Percentiles rank a stretch among this genome's conserved stretches.
Conservation (phyloP, 2,888 invertebrate genomes). For the Dilophus febrilis region DNA sequence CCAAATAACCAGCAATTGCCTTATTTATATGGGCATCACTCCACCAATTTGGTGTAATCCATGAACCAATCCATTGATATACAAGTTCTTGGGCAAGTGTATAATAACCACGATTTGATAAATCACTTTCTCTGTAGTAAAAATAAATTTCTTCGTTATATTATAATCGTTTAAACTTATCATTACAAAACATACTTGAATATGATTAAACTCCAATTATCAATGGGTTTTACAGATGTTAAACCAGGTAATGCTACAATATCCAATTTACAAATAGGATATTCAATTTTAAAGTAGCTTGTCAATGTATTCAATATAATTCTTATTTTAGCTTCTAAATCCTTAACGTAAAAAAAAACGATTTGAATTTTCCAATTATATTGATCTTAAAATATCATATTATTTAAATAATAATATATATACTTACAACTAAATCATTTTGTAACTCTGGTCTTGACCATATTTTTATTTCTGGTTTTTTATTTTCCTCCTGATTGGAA, state of each 20-base stretch:
- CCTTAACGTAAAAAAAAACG: slow-evolving; percentile 24
- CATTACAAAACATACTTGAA: slow-evolving; percentile 42
- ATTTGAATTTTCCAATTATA: background rate
- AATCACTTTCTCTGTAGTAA: slow-evolving; percentile 48
- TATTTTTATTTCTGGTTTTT: slow-evolving; percentile 25
- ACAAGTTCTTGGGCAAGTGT: slow-evolving; percentile 54
- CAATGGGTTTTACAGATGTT: slow-evolving; percentile 51
- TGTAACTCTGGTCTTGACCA: slow-evolving; percentile 31
- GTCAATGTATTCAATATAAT: slow-evolving; percentile 41
- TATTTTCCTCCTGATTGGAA: slow-evolving; percentile 11
- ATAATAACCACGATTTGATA: slow-evolving; percentile 45
- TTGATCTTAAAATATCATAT: background rate
- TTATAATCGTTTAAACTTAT: background rate
- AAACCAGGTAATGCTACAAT: slow-evolving; percentile 57
- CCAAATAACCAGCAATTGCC: slow-evolving; percentile 57
- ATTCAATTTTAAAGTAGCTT: slow-evolving; percentile 43
- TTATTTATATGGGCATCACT: slow-evolving; percentile 59
- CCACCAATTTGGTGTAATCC: slow-evolving; percentile 63
- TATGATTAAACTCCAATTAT: slow-evolving; percentile 63
- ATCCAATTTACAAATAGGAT: slow-evolving; percentile 51
- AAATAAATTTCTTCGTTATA: background rate
- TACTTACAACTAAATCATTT: slow-evolving; percentile 24
- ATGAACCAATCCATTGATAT: slow-evolving; percentile 65
- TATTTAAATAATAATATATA: too few species aligned
- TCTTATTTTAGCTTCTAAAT: slow-evolving; percentile 39